Conservation (phyloP, 2,888 invertebrate genomes). For the Brachyptera putata region DNA sequence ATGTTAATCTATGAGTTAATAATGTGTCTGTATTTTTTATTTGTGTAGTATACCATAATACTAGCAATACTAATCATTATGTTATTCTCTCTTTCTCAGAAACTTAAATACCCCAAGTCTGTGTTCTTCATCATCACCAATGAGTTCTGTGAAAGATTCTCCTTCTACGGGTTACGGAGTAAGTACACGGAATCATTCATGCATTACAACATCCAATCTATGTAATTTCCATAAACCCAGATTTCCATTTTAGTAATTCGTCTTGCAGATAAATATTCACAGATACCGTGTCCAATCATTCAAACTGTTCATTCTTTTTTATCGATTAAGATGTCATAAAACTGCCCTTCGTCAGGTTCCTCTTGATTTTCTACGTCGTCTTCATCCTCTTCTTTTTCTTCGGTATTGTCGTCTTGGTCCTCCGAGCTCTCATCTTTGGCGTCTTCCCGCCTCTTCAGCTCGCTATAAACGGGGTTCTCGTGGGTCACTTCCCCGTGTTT, state of each 20-base stretch:
- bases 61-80: no score
- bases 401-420: no score
- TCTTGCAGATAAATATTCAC: no score
- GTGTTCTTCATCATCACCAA: constrained; percentile 92
- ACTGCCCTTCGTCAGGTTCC: no score
- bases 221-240: background rate
- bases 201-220: no score
- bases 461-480: constrained; percentile 26
- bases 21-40: no score
- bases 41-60: no score
- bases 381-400: background rate
- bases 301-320: no score
- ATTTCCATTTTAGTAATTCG: background rate
- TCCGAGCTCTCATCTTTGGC: background rate
- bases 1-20: no score
- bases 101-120: constrained; percentile 67
- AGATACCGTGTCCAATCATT: background rate
- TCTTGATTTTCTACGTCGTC: no score
- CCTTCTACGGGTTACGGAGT: constrained; percentile 96
- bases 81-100: constrained; percentile 24
- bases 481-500: constrained; percentile 1
- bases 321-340: no score
- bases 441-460: constrained; percentile 11
- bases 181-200: constrained; percentile 44
- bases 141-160: constrained; percentile 97